phyloP scores from a whole-genome alignment of 2,113 vertebrate species.

The Greenwoodochromis staneri region DNA sequence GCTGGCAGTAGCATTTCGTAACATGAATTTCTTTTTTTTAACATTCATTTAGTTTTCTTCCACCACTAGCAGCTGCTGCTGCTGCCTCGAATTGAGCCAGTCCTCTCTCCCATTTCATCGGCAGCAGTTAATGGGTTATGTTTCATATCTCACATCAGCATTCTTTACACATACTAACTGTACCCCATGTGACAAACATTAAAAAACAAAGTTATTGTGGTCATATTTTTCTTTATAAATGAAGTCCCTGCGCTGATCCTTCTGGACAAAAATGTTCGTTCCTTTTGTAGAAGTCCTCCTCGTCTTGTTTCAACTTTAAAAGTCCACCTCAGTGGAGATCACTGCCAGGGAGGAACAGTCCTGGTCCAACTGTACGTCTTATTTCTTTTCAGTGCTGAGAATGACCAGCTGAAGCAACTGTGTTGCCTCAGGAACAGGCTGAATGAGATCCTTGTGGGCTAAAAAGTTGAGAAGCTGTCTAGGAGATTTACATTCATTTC shows the following conservation, averaged over 20 bases:
- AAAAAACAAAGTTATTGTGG: background rate
- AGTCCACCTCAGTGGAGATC: rapidly evolving
- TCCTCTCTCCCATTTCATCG: background rate
- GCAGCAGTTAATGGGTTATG: background rate
- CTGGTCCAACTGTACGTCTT: background rate
- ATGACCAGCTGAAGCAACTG: background rate
- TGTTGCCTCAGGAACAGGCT: background rate
- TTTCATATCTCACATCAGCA: background rate
- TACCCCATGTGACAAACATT: background rate
- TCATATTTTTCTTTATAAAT: background rate
- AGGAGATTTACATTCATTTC: background rate
- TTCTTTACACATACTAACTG: background rate
- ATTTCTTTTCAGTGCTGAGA: background rate
- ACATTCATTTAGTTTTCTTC: background rate
- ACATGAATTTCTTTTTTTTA: background rate
- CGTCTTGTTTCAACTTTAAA: background rate
- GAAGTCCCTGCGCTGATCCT: rapidly evolving
- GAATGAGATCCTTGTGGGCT: background rate
- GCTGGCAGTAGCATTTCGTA: rapidly evolving
- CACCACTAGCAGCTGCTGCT: background rate
- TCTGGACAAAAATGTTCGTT: background rate
- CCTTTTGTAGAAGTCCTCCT: background rate
- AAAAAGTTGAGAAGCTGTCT: background rate
- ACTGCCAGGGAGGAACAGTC: background rate
- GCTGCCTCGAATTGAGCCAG: background rate